phyloP scores from a whole-genome alignment of 2,888 invertebrate genomes.

The Atherix ibis region DNA sequence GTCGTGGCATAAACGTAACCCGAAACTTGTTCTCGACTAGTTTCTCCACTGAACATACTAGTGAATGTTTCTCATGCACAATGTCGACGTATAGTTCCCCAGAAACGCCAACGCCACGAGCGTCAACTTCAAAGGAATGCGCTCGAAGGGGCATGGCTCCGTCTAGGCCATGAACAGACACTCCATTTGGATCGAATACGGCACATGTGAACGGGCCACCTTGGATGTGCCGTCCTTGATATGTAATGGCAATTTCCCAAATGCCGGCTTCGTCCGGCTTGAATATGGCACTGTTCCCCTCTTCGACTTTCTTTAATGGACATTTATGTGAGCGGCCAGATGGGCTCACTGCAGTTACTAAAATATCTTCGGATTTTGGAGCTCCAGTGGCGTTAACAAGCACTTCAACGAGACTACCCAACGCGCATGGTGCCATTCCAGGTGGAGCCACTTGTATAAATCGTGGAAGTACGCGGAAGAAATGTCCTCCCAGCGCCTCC shows the following conservation, averaged over 20 bases:
- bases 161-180: slow-evolving; percentile 65
- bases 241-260: slow-evolving; percentile 92
- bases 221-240: slow-evolving; percentile 88
- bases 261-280: slow-evolving; percentile 94
- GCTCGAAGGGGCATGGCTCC: slow-evolving; percentile 73
- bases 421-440: slow-evolving; percentile 88
- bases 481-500: slow-evolving; percentile 47
- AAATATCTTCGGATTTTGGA: slow-evolving; percentile 63
- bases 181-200: slow-evolving; percentile 85
- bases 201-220: slow-evolving; percentile 95
- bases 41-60: slow-evolving; percentile 66
- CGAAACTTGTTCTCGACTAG: slow-evolving; percentile 60
- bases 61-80: slow-evolving; percentile 73
- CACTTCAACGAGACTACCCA: slow-evolving; percentile 90
- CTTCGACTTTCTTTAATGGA: slow-evolving; percentile 72
- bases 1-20: slow-evolving; percentile 63
- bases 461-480: slow-evolving; percentile 76
- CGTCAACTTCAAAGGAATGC: slow-evolving; percentile 69
- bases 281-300: slow-evolving; percentile 88
- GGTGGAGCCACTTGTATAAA: slow-evolving; percentile 75
- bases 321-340: slow-evolving; percentile 67
- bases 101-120: slow-evolving; percentile 61
- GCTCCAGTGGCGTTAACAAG: slow-evolving; percentile 75
- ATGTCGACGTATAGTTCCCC: slow-evolving; percentile 83
- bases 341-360: slow-evolving; percentile 85